These are phyloP conservation scores for Zaprionus capensis DNA, from an alignment of 1,140 invertebrate species.

Conservation along the genomic window DNA sequence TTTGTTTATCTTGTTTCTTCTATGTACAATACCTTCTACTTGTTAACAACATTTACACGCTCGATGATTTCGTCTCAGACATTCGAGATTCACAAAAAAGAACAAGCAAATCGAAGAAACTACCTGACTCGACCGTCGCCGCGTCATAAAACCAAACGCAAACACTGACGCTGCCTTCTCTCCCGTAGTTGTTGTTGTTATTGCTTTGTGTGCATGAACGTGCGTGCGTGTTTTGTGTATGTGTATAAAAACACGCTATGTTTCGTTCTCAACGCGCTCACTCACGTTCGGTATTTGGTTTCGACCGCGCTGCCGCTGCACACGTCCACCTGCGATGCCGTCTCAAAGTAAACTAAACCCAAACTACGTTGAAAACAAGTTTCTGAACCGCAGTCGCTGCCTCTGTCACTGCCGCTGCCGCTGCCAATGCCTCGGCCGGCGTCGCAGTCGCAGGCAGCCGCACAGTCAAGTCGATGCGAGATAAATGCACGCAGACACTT, in stretches of 20 bases:
- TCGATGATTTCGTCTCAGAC: slow-evolving; percentile 61
- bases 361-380: slow-evolving; percentile 79
- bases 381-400: slow-evolving; percentile 52
- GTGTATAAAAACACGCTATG: slow-evolving; percentile 63
- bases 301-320: slow-evolving; percentile 29
- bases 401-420: slow-evolving; percentile 24
- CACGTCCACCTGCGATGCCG: slow-evolving; percentile 79
- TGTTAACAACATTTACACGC: slow-evolving; percentile 76
- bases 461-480: slow-evolving; percentile 47
- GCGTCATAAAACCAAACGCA: slow-evolving; percentile 74
- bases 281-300: slow-evolving; percentile 46
- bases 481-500: slow-evolving; percentile 60
- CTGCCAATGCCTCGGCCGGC: not conserved
- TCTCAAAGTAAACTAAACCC: slow-evolving; percentile 77
- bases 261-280: slow-evolving; percentile 62
- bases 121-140: slow-evolving; percentile 64
- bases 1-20: slow-evolving; percentile 27
- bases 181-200: slow-evolving; percentile 34
- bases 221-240: slow-evolving; percentile 19
- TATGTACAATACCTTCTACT: slow-evolving; percentile 31
- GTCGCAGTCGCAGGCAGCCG: slow-evolving; percentile 24
- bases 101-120: slow-evolving; percentile 63
- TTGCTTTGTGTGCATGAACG: slow-evolving; percentile 15
- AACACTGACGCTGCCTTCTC: slow-evolving; percentile 45
- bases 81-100: slow-evolving; percentile 54